Evolutionary conservation across 2,888 invertebrate species (phyloP).

Genomic region (Incurvaria masculella): DNA sequence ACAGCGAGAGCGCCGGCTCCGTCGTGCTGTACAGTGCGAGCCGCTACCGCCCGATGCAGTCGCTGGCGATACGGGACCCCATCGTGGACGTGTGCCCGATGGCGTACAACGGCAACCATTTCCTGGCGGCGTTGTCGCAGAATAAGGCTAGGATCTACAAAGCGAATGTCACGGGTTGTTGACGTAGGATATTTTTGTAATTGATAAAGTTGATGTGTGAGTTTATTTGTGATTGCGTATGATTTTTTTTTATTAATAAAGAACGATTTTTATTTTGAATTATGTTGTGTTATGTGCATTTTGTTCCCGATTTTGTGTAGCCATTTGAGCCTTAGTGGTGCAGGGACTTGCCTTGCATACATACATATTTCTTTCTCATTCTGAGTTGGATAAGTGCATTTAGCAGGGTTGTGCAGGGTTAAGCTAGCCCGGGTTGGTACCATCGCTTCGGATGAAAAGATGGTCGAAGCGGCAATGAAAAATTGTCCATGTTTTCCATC

Average conservation of each 20-base stretch:
- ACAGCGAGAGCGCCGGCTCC: slow-evolving; percentile 68
- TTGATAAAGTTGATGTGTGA: neutral
- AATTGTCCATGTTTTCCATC: too few relatives aligned
- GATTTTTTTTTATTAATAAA: slow-evolving; percentile 6
- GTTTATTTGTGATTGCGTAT: slow-evolving; percentile 6
- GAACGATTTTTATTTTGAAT: too few relatives aligned
- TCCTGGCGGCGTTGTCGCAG: slow-evolving; percentile 64
- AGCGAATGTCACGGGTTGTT: slow-evolving; percentile 29
- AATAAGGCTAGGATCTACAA: slow-evolving; percentile 65
- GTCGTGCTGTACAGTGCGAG: slow-evolving; percentile 63
- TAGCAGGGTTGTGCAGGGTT: too few relatives aligned
- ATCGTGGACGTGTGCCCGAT: slow-evolving; percentile 67
- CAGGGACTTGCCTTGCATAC: too few relatives aligned
- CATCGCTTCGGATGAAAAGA: too few relatives aligned
- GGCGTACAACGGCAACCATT: slow-evolving; percentile 40
- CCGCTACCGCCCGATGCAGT: slow-evolving; percentile 48
- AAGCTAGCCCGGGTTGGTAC: too few relatives aligned
- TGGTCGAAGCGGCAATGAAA: too few relatives aligned
- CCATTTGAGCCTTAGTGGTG: too few relatives aligned
- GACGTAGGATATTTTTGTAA: neutral
- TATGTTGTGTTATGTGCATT: too few relatives aligned
- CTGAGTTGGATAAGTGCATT: too few relatives aligned
- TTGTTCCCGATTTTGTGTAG: too few relatives aligned
- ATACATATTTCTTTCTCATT: too few relatives aligned
- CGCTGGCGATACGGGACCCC: slow-evolving; percentile 61